Evolutionary conservation across 35 echinoderm and acorn worm species (phyloP).

Genomic region (Holothuria glaberrima): DNA sequence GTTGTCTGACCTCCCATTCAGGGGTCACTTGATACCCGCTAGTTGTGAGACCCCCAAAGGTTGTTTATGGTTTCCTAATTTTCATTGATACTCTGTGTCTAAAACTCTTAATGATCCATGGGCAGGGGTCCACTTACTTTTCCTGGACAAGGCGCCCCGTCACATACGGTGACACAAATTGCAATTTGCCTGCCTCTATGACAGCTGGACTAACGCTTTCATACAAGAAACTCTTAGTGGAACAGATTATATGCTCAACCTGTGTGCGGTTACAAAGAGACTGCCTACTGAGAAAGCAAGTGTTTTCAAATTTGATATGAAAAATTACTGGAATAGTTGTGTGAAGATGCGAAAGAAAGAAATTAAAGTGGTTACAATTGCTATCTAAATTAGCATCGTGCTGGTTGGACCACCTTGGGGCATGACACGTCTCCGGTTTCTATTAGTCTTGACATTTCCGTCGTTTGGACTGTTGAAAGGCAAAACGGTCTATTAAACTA

Average conservation of each 20-base stretch:
- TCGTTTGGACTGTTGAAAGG: conserved; percentile 44
- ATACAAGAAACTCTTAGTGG: neutral
- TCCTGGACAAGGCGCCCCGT: conserved; percentile 37
- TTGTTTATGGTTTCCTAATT: conserved; percentile 59
- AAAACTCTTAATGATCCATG: conserved; percentile 52
- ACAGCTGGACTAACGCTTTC: conserved; percentile 37
- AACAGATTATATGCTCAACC: neutral
- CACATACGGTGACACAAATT: conserved; percentile 52
- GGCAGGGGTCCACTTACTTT: conserved; percentile 57
- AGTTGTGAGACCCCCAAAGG: conserved; percentile 45
- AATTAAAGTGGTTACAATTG: conserved; percentile 64
- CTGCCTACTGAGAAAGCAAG: conserved; percentile 45
- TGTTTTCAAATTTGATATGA: conserved; percentile 74
- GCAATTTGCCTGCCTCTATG: conserved; percentile 39
- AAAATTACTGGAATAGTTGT: conserved; percentile 69
- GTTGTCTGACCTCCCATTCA: conserved; percentile 35
- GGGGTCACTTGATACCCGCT: conserved; percentile 40
- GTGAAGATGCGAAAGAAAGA: conserved; percentile 48
- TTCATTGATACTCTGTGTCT: conserved; percentile 43
- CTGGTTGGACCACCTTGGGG: conserved; percentile 52
- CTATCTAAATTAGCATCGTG: conserved; percentile 56
- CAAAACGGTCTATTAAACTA: conserved; percentile 40
- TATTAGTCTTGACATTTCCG: conserved; percentile 59
- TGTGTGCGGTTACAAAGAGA: conserved; percentile 45
- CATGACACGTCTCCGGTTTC: conserved; percentile 35